phyloP scores from a whole-genome alignment of 1,140 invertebrate genomes.

The Steinernema feltiae region DNA sequence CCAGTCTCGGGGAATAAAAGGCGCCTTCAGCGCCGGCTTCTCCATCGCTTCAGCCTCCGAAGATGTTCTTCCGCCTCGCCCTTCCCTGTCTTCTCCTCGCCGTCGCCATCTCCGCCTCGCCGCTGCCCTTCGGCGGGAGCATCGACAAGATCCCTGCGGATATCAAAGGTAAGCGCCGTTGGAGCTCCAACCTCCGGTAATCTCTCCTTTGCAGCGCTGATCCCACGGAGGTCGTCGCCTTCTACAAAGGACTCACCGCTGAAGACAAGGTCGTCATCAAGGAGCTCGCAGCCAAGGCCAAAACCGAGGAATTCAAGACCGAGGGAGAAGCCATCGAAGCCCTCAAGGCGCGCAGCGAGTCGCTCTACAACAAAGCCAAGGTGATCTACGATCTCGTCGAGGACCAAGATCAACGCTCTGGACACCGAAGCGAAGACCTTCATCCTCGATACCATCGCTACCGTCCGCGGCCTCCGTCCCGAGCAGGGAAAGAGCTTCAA shows the following conservation, averaged over 20 bases:
- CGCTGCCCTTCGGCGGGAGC: slow-evolving; percentile 18
- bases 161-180: slow-evolving; percentile 18
- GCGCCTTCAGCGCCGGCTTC: background rate
- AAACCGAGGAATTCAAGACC: slow-evolving; percentile 1
- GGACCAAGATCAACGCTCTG: slow-evolving; percentile 10
- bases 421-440: slow-evolving; percentile 14
- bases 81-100: background rate
- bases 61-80: slow-evolving; percentile 11
- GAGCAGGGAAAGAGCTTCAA: background rate
- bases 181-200: background rate
- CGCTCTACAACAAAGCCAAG: slow-evolving; percentile 16
- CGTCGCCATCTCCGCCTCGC: slow-evolving; percentile 22
- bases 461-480: background rate
- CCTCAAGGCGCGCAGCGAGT: slow-evolving; percentile 1
- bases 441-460: background rate
- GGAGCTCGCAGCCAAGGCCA: background rate
- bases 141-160: slow-evolving; percentile 27
- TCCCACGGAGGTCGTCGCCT: slow-evolving; percentile 17
- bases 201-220: background rate
- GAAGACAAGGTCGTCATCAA: slow-evolving; percentile 14
- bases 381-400: slow-evolving; percentile 16
- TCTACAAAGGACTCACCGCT: background rate
- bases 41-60: slow-evolving; percentile 19
- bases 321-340: slow-evolving; percentile 16
- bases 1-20: background rate